These are phyloP conservation scores for Apoderus coryli DNA, from an alignment of 2,888 invertebrate species.

Conservation along the genomic window DNA sequence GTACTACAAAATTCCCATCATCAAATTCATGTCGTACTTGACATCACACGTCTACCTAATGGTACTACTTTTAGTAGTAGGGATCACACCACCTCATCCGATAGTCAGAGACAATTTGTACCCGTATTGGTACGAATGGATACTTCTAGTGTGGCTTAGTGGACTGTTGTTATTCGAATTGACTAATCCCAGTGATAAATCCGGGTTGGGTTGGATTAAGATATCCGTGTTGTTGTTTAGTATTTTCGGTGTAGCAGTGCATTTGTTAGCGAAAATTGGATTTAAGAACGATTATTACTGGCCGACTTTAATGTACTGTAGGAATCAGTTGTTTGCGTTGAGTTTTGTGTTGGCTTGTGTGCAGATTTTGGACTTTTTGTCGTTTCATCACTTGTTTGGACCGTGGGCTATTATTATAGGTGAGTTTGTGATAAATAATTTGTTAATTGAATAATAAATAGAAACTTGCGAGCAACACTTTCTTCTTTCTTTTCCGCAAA, in stretches of 20 bases:
- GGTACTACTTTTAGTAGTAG: conserved; percentile 79
- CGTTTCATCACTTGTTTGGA: conserved; percentile 97
- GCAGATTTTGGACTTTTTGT: conserved; percentile 92
- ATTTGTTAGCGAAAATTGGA: conserved; percentile 60
- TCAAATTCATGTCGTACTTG: conserved; percentile 99
- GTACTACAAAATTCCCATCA: conserved; percentile 96
- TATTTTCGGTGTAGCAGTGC: conserved; percentile 80
- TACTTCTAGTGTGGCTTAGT: conserved; percentile 85
- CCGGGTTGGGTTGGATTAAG: conserved; percentile 90
- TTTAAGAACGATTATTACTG: conserved; percentile 52
- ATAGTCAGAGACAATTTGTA: conserved; percentile 37
- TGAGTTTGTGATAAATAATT: too few species aligned
- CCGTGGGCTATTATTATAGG: conserved; percentile 99
- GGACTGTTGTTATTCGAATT: conserved; percentile 91
- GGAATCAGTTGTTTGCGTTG: conserved; percentile 94
- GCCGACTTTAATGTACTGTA: conserved; percentile 81
- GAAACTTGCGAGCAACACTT: too few species aligned
- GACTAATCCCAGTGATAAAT: conserved; percentile 95
- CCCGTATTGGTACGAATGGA: conserved; percentile 64
- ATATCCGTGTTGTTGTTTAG: conserved; percentile 74
- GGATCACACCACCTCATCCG: conserved; percentile 76
- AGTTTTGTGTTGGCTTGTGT: conserved; percentile 93
- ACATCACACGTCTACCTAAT: conserved; percentile 97
- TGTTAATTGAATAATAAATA: too few species aligned
- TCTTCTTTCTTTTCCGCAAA: too few species aligned